These are phyloP conservation scores for Valencia hispanica DNA, from an alignment of 2,797 vertebrate genomes.

Conservation along the genomic window DNA sequence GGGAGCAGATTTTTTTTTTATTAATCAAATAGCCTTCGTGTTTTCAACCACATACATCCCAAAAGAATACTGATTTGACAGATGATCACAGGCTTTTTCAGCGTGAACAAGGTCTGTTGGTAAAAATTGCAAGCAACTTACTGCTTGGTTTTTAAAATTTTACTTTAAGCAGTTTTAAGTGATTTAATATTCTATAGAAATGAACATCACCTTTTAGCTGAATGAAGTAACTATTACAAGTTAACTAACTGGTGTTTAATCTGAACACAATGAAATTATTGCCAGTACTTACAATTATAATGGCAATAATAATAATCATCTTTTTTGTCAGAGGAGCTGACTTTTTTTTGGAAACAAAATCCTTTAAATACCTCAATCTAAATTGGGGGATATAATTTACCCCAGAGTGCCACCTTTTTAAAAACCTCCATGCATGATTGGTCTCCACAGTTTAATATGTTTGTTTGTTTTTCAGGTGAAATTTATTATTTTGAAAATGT, in stretches of 20 bases:
- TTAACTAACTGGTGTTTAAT: not conserved
- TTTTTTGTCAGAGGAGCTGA: too few relatives aligned
- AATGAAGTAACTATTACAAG: not conserved
- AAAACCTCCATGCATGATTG: too few relatives aligned
- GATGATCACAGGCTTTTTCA: not conserved
- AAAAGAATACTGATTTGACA: not conserved
- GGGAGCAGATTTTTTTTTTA: not conserved
- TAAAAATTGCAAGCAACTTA: not conserved
- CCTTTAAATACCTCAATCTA: too few relatives aligned
- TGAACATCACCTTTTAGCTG: not conserved
- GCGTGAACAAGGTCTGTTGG: not conserved
- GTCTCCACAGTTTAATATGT: not conserved
- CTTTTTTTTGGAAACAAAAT: not conserved
- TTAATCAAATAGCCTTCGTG: not conserved
- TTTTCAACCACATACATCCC: not conserved
- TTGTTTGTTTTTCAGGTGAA: not conserved
- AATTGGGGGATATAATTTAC: too few relatives aligned
- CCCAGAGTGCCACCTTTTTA: too few relatives aligned
- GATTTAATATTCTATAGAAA: not conserved
- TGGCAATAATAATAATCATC: too few relatives aligned
- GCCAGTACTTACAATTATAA: not conserved
- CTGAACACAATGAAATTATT: not conserved
- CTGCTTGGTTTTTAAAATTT: not conserved
- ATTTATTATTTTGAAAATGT: not conserved
- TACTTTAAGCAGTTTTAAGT: not conserved